Conservation (phyloP, 2,888 invertebrate species). For the Pristionchus mayeri region DNA sequence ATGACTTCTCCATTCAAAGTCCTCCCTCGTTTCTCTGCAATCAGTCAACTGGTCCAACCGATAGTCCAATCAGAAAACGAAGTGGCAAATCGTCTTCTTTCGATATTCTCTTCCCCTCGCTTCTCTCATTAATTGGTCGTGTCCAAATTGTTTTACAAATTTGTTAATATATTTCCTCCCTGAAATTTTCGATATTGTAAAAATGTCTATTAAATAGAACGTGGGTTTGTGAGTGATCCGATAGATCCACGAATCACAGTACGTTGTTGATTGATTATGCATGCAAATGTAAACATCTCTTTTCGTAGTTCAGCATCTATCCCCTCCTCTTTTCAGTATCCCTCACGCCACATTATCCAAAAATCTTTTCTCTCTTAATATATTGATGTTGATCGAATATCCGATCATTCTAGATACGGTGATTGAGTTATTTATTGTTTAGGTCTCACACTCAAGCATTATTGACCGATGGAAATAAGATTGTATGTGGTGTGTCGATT, state of each 20-base stretch:
- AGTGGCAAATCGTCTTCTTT: too few relatives aligned
- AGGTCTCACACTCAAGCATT: slow-evolving; percentile 14
- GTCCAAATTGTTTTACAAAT: slow-evolving; percentile 1
- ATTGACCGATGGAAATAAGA: not conserved
- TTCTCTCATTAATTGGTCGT: not conserved
- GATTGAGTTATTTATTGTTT: not conserved
- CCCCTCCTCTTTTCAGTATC: not conserved
- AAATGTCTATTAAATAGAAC: not conserved
- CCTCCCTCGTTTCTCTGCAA: too few relatives aligned
- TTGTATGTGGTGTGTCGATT: not conserved
- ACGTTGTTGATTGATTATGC: slow-evolving; percentile 2
- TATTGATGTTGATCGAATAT: not conserved
- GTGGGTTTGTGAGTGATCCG: not conserved
- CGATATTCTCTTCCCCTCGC: not conserved
- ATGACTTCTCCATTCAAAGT: not conserved
- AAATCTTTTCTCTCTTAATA: not conserved
- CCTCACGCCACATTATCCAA: not conserved
- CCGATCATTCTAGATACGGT: not conserved
- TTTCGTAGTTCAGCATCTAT: not conserved
- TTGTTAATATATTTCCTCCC: not conserved
- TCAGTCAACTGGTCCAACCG: too few relatives aligned
- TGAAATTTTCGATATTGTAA: not conserved
- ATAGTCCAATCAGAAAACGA: too few relatives aligned
- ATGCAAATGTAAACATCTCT: not conserved
- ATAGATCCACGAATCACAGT: not conserved